Conservation (phyloP, 2,888 invertebrate genomes). For the Orthonevra nobilis region DNA sequence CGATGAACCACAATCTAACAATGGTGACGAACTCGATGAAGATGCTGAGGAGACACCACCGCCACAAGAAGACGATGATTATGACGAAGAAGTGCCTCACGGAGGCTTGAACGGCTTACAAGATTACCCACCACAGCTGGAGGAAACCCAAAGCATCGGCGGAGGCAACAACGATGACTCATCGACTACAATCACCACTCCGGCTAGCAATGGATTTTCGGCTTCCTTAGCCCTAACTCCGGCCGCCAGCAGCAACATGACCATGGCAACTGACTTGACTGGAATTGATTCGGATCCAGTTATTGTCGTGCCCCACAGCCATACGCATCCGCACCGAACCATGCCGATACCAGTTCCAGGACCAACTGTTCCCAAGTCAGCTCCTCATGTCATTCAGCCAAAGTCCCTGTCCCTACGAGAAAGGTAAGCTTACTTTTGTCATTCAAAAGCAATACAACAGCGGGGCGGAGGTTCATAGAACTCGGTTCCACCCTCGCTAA, state of each 20-base stretch:
- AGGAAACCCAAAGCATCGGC: slow-evolving; percentile 70
- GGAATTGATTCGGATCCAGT: slow-evolving; percentile 63
- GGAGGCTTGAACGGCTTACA: slow-evolving; percentile 29
- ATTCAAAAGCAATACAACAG: background rate
- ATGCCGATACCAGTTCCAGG: slow-evolving; percentile 67
- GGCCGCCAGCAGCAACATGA: slow-evolving; percentile 71
- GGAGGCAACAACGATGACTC: slow-evolving; percentile 76
- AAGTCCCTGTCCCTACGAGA: slow-evolving; percentile 61
- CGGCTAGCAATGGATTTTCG: slow-evolving; percentile 78
- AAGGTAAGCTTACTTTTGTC: slow-evolving; percentile 57
- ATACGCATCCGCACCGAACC: slow-evolving; percentile 59
- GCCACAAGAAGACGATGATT: slow-evolving; percentile 31
- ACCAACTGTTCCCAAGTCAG: slow-evolving; percentile 58
- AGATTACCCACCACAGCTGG: slow-evolving; percentile 46
- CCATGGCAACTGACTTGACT: slow-evolving; percentile 60
- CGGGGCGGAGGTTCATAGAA: slow-evolving; percentile 41
- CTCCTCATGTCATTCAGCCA: slow-evolving; percentile 55
- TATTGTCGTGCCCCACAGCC: slow-evolving; percentile 73
- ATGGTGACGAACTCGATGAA: slow-evolving; percentile 53
- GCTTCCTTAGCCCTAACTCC: slow-evolving; percentile 77
- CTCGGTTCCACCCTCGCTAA: background rate
- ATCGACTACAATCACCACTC: slow-evolving; percentile 78
- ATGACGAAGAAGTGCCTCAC: slow-evolving; percentile 18
- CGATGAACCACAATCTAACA: slow-evolving; percentile 28
- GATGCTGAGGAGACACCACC: too few relatives aligned